phyloP scores from a whole-genome alignment of 2,888 invertebrate species.

The Platerodrilus igneus region DNA sequence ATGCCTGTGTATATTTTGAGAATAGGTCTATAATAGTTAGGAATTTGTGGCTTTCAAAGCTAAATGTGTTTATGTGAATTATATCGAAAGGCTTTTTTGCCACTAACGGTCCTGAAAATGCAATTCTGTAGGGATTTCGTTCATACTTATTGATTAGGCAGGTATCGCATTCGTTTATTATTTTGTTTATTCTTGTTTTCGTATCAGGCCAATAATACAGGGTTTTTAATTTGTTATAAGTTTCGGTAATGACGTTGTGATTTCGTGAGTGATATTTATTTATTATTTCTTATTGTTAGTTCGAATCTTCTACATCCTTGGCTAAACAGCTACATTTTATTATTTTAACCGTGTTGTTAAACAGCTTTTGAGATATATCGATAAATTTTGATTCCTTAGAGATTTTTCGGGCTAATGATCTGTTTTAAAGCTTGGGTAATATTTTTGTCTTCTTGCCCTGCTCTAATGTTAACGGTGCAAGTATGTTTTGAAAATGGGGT shows the following conservation, averaged over 20 bases:
- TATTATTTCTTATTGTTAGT: not conserved
- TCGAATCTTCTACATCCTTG: not conserved
- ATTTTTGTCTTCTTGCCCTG: too few relatives aligned
- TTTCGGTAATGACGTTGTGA: constrained; percentile 5
- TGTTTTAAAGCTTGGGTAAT: too few relatives aligned
- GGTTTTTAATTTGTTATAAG: constrained; percentile 6
- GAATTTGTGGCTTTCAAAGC: constrained; percentile 3
- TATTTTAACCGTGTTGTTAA: constrained; percentile 4
- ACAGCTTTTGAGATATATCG: not conserved
- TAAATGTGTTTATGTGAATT: constrained; percentile 1
- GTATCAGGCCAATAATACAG: constrained; percentile 1
- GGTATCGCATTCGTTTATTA: not conserved
- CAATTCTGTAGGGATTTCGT: not conserved
- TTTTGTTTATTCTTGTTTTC: constrained; percentile 1
- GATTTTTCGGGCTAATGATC: not conserved
- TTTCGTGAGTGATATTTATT: constrained; percentile 1
- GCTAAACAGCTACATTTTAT: constrained; percentile 1
- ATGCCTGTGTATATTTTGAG: not conserved
- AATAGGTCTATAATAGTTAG: constrained; percentile 4
- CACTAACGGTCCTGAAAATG: not conserved
- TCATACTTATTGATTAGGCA: not conserved
- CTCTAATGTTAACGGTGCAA: too few relatives aligned
- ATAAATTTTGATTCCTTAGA: constrained; percentile 1
- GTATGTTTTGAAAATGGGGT: too few relatives aligned
- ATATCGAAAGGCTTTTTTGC: constrained; percentile 3